phyloP scores from a whole-genome alignment of 2,113 vertebrate species.

The Pseudolaguvia tuberculata region DNA sequence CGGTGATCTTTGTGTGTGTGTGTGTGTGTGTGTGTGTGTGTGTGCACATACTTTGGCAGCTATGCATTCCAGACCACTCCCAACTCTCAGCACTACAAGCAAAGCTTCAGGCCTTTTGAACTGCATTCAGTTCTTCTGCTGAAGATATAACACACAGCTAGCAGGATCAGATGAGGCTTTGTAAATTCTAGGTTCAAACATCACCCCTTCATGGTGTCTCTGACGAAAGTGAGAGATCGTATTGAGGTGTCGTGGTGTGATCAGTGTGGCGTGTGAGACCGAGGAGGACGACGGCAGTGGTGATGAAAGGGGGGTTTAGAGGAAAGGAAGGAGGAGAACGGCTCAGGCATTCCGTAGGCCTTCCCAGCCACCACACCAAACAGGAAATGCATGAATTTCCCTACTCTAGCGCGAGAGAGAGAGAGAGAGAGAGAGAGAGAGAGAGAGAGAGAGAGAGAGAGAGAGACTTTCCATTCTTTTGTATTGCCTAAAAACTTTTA shows the following conservation, averaged over 20 bases:
- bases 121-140: conserved; percentile 2
- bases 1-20: background rate
- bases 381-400: conserved; percentile 50
- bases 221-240: background rate
- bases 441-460: background rate
- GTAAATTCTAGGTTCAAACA: background rate
- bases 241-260: background rate
- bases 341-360: conserved; percentile 45
- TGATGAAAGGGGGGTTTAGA: conserved; percentile 16
- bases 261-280: background rate
- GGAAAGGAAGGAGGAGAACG: conserved; percentile 38
- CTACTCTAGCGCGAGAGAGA: conserved; percentile 13
- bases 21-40: conserved; percentile 21
- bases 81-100: conserved; percentile 29
- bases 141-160: conserved; percentile 6
- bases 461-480: conserved; percentile 43
- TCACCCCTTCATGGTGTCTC: background rate
- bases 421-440: conserved; percentile 20
- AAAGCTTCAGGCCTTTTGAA: conserved; percentile 22
- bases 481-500: conserved; percentile 32
- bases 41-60: conserved; percentile 21
- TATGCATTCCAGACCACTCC: conserved; percentile 45
- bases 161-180: background rate
- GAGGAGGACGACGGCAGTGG: conserved; percentile 18
- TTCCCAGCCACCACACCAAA: conserved; percentile 49